Evolutionary conservation across 2,797 vertebrate genomes (phyloP).

Genomic region (Poliocrania exsul): DNA sequence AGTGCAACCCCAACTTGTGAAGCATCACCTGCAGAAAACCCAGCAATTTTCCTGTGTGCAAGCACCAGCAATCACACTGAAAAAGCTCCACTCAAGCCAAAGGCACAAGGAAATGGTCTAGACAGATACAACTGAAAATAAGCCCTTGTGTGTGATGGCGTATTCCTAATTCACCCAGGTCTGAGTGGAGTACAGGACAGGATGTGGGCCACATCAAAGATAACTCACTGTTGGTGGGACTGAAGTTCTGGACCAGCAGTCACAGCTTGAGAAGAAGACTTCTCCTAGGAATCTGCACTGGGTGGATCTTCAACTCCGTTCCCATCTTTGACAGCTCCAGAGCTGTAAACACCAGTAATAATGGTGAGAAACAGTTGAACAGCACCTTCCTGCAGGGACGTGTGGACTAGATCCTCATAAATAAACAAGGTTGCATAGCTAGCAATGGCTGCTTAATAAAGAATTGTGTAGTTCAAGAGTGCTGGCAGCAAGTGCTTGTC

Average conservation of each 20-base stretch:
- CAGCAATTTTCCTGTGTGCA: neutral
- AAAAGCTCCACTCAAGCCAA: slow-evolving; percentile 48
- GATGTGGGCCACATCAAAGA: neutral
- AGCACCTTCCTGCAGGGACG: neutral
- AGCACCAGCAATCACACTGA: slow-evolving; percentile 33
- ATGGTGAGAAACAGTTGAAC: neutral
- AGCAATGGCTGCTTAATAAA: neutral
- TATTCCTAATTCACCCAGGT: slow-evolving; percentile 1
- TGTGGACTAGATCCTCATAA: neutral
- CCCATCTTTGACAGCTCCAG: neutral
- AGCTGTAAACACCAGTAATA: neutral
- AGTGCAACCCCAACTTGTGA: neutral
- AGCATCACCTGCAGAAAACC: slow-evolving; percentile 7
- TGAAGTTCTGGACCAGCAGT: neutral
- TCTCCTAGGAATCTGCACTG: neutral
- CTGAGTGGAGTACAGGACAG: neutral
- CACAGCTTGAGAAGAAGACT: neutral
- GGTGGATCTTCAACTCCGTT: neutral
- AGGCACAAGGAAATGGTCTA: slow-evolving; percentile 67
- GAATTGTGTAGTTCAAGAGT: neutral
- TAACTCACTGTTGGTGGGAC: slow-evolving; percentile 1
- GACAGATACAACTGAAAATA: slow-evolving; percentile 62
- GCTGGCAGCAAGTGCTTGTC: neutral
- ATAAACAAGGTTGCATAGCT: neutral
- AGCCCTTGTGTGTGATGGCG: neutral